A percentile compares a stretch with the other conserved stretches of the same genome.
phyloP scores from a whole-genome alignment of 2,888 invertebrate species.

The Drosophila infuscata region DNA sequence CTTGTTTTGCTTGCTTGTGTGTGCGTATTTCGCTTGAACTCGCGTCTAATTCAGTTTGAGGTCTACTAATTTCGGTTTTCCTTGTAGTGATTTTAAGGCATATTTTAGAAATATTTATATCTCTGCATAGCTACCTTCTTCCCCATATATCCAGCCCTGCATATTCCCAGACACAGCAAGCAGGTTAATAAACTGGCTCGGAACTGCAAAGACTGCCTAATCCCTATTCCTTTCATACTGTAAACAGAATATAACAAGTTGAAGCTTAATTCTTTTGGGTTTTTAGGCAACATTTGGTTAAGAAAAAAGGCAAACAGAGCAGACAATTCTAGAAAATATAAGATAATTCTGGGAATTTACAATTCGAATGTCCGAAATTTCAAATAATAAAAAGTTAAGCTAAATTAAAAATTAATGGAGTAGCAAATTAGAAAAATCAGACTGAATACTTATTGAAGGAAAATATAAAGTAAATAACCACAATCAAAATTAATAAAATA shows the following conservation, averaged over 20 bases:
- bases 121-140: neutral
- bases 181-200: slow-evolving; percentile 56
- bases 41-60: slow-evolving; percentile 52
- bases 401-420: neutral
- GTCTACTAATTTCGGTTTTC: slow-evolving; percentile 13
- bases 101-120: slow-evolving; percentile 1
- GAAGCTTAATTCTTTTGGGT: neutral
- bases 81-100: slow-evolving; percentile 30
- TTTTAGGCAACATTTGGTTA: neutral
- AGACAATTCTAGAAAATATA: neutral
- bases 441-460: neutral
- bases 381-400: neutral
- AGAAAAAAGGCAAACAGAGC: neutral
- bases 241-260: neutral
- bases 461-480: neutral
- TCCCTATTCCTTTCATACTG: neutral
- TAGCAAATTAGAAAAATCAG: neutral
- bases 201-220: neutral
- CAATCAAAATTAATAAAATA: neutral
- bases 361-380: neutral
- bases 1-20: slow-evolving; percentile 1
- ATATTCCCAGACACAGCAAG: slow-evolving; percentile 7
- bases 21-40: slow-evolving; percentile 22
- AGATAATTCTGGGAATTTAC: neutral
- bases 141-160: neutral